phyloP scores from a whole-genome alignment of 2,888 invertebrate genomes.

The Crepidodera aurea region DNA sequence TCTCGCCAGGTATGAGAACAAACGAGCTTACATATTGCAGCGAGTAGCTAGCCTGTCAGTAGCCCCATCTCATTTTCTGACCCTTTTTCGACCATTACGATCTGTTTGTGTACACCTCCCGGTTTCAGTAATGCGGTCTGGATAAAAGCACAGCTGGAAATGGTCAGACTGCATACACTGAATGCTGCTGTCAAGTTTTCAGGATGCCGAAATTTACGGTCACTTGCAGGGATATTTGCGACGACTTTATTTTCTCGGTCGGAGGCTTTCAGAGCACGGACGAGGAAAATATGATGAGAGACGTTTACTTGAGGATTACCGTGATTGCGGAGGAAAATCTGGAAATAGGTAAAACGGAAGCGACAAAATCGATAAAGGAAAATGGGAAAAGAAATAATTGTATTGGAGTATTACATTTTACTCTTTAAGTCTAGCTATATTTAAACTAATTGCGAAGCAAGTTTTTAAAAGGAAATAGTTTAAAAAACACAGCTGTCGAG shows the following conservation, averaged over 20 bases:
- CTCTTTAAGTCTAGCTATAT: too few species aligned
- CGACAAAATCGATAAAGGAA: conserved; percentile 22
- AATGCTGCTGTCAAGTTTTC: conserved; percentile 36
- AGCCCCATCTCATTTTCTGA: conserved; percentile 15
- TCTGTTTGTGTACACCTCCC: conserved; percentile 40
- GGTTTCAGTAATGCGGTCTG: conserved; percentile 33
- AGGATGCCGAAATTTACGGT: conserved; percentile 39
- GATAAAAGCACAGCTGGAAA: conserved; percentile 41
- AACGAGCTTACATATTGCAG: conserved; percentile 6
- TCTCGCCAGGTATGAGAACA: conserved; percentile 4
- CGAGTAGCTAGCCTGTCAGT: not conserved
- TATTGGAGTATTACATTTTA: too few species aligned
- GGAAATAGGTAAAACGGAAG: conserved; percentile 17
- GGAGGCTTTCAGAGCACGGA: conserved; percentile 23
- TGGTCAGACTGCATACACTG: conserved; percentile 37
- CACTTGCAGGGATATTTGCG: conserved; percentile 32
- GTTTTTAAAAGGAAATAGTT: too few species aligned
- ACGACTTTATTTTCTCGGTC: conserved; percentile 32
- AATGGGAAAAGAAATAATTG: too few species aligned
- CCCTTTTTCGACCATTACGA: conserved; percentile 34
- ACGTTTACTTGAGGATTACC: conserved; percentile 30
- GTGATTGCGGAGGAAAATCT: conserved; percentile 29
- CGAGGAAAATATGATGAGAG: conserved; percentile 25
- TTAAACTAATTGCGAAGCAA: too few species aligned
- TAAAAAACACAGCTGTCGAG: too few species aligned